Evolutionary conservation across 2,888 invertebrate species (phyloP).

Genomic region (Campopleginae sp.): DNA sequence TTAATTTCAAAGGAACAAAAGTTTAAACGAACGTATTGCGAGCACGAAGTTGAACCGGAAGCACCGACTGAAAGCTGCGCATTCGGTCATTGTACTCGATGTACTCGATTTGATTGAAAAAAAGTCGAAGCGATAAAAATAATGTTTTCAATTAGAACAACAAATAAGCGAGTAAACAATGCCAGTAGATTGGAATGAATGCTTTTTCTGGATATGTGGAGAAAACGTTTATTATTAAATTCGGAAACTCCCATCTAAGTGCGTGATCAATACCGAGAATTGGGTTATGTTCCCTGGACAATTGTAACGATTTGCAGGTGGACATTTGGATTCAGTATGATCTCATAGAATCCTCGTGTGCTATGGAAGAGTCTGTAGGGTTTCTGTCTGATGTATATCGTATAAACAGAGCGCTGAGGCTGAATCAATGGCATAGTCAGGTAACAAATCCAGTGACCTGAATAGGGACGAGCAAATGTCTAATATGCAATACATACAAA

Average conservation of each 20-base stretch:
- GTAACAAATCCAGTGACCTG: conserved; percentile 15
- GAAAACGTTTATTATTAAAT: neutral
- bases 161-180: no score
- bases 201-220: no score
- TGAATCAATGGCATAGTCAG: conserved; percentile 16
- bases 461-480: conserved; percentile 2
- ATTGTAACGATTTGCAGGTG: neutral
- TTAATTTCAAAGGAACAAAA: no score
- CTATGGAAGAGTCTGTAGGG: neutral
- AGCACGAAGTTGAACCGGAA: no score
- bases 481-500: neutral
- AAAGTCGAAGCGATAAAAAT: no score
- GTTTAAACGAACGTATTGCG: no score
- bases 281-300: neutral
- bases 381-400: neutral
- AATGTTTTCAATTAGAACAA: no score
- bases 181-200: no score
- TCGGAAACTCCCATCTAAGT: neutral
- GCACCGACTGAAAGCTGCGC: no score
- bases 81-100: no score
- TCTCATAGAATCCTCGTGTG: neutral
- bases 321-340: neutral
- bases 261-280: neutral
- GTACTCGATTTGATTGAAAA: no score
- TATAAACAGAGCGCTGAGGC: neutral